These are phyloP conservation scores for Halichoerus grypus DNA, from an alignment of 2,113 vertebrate genomes.

Conservation along the genomic window DNA sequence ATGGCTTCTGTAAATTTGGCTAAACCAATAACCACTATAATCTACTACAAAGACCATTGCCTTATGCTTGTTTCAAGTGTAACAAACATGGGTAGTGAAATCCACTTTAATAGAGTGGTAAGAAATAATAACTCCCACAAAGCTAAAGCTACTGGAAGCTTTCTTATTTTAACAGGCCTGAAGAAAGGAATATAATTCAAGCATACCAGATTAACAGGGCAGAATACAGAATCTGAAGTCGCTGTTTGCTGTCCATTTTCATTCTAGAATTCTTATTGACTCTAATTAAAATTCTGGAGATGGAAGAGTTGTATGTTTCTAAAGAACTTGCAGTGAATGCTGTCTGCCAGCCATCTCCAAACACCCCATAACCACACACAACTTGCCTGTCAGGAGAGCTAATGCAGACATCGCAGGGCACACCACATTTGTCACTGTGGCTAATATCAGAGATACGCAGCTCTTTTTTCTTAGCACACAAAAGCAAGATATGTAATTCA, in stretches of 20 bases:
- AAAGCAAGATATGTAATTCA: slow-evolving; percentile 97
- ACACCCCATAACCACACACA: slow-evolving; percentile 87
- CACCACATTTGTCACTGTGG: slow-evolving; percentile 87
- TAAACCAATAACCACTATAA: not conserved
- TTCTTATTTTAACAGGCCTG: not conserved
- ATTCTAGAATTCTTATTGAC: slow-evolving; percentile 80
- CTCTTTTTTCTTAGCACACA: slow-evolving; percentile 88
- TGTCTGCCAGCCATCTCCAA: slow-evolving; percentile 87
- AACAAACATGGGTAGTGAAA: not conserved
- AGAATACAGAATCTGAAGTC: slow-evolving; percentile 66
- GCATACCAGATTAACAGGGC: slow-evolving; percentile 63
- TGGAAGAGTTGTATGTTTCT: slow-evolving; percentile 80
- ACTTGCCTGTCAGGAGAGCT: slow-evolving; percentile 82
- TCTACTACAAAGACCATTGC: not conserved
- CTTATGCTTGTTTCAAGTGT: not conserved
- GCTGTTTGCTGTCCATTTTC: slow-evolving; percentile 80
- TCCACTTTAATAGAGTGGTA: rapidly evolving
- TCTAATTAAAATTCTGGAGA: slow-evolving; percentile 88
- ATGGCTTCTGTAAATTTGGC: not conserved
- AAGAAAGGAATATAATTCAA: slow-evolving; percentile 60
- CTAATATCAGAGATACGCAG: slow-evolving; percentile 84
- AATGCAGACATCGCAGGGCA: slow-evolving; percentile 85
- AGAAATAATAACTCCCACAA: not conserved
- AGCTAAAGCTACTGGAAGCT: not conserved
- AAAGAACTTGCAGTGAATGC: slow-evolving; percentile 79